phyloP scores from a whole-genome alignment of 2,797 vertebrate species.

The Limnodromus scolopaceus region DNA sequence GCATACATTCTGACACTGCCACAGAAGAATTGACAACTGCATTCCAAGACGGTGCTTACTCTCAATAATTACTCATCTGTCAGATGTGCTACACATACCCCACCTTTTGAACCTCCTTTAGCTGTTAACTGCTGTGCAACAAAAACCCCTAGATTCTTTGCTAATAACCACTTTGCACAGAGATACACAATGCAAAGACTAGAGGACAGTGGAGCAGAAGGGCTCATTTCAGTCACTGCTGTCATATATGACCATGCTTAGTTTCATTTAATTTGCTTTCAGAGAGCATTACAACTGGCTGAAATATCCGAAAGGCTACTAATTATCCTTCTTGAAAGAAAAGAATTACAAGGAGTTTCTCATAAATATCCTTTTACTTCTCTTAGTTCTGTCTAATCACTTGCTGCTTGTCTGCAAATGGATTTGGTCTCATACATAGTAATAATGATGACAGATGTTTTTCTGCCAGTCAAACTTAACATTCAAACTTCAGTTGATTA shows the following conservation, averaged over 20 bases:
- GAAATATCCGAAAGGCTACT: slow-evolving; percentile 27
- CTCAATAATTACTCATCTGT: background rate
- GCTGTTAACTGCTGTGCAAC: background rate
- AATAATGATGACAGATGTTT: slow-evolving; percentile 63
- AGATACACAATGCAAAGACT: background rate
- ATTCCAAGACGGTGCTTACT: background rate
- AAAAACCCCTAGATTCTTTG: background rate
- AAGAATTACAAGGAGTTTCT: slow-evolving; percentile 30
- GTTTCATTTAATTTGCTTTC: slow-evolving; percentile 45
- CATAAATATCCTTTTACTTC: slow-evolving; percentile 36
- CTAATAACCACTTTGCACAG: background rate
- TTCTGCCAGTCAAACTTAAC: slow-evolving; percentile 56
- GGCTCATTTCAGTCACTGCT: background rate
- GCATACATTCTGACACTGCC: background rate
- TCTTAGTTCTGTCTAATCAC: slow-evolving; percentile 50
- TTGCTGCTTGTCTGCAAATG: slow-evolving; percentile 62
- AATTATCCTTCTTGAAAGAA: slow-evolving; percentile 45
- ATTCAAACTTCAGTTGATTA: slow-evolving; percentile 46
- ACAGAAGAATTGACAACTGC: background rate
- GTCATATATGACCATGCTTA: background rate
- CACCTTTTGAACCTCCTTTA: background rate
- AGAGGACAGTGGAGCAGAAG: background rate
- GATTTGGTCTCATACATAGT: slow-evolving; percentile 50
- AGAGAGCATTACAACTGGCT: background rate
- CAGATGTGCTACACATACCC: background rate